A percentile compares a stretch with the other conserved stretches of the same genome.
phyloP scores from a whole-genome alignment of 2,888 invertebrate genomes.

The Athalia cordata region DNA sequence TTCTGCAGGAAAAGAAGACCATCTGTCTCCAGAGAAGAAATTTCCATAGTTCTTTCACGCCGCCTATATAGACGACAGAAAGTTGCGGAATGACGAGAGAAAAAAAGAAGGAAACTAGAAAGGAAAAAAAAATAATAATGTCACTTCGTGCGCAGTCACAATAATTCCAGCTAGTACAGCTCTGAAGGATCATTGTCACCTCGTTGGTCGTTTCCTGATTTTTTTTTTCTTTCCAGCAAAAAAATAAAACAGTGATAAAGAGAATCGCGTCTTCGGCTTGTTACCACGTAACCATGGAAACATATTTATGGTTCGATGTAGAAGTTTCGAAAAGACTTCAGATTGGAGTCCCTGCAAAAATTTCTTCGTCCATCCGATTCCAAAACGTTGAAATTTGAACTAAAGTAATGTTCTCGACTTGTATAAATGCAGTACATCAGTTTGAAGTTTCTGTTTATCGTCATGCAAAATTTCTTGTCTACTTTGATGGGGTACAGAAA shows the following conservation, averaged over 20 bases:
- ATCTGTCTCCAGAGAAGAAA: neutral
- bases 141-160: neutral
- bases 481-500: neutral
- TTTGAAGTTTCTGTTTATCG: neutral
- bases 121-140: neutral
- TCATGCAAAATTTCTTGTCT: neutral
- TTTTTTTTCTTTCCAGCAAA: neutral
- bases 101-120: neutral
- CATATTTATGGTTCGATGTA: neutral
- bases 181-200: too few relatives aligned
- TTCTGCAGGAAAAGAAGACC: neutral
- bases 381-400: too few relatives aligned
- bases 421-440: neutral
- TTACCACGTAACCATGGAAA: neutral
- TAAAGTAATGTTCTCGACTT: too few relatives aligned
- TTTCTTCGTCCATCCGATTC: too few relatives aligned
- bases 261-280: neutral
- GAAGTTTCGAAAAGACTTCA: too few relatives aligned
- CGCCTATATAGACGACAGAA: neutral
- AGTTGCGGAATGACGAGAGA: too few relatives aligned
- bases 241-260: neutral
- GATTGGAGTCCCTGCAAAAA: too few relatives aligned
- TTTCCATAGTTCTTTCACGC: neutral
- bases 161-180: neutral
- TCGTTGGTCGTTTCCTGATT: neutral